Evolutionary conservation across 2,113 vertebrate genomes (phyloP).

Genomic region (Polypterus bichir): DNA sequence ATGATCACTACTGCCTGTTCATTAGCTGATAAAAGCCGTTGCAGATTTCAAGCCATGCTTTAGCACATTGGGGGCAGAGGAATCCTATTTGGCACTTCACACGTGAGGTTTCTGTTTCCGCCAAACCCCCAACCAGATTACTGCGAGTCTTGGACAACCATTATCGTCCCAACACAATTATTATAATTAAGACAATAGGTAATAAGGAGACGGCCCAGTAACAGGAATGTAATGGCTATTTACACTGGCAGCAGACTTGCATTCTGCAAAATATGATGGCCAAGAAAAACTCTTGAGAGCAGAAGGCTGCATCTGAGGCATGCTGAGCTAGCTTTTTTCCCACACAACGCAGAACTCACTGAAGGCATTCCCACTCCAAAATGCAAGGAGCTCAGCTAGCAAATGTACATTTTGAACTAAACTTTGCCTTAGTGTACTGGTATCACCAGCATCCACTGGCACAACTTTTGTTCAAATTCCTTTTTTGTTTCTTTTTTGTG

Average conservation of each 20-base stretch:
- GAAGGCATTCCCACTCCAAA: not conserved
- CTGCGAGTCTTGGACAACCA: too few relatives aligned
- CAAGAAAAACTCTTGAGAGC: slow-evolving; percentile 5
- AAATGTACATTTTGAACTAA: too few relatives aligned
- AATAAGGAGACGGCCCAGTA: slow-evolving; percentile 9
- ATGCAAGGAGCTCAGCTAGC: not conserved
- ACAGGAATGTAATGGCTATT: slow-evolving; percentile 15
- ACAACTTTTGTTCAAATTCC: slow-evolving; percentile 31
- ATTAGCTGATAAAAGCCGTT: too few relatives aligned
- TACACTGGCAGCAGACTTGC: slow-evolving; percentile 5
- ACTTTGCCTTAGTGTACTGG: too few relatives aligned
- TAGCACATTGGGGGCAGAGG: too few relatives aligned
- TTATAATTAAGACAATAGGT: slow-evolving; percentile 10
- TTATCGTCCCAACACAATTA: slow-evolving; percentile 4
- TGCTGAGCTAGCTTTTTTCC: not conserved
- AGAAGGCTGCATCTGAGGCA: not conserved
- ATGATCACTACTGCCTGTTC: too few relatives aligned
- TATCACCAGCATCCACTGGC: too few relatives aligned
- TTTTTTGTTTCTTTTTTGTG: slow-evolving; percentile 18
- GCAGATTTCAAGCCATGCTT: too few relatives aligned
- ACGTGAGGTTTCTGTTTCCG: too few relatives aligned
- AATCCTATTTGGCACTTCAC: too few relatives aligned
- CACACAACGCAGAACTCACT: not conserved
- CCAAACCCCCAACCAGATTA: too few relatives aligned
- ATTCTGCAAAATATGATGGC: not conserved